Evolutionary conservation across 2,113 vertebrate genomes (phyloP).

Genomic region (Epinephelus fuscoguttatus): DNA sequence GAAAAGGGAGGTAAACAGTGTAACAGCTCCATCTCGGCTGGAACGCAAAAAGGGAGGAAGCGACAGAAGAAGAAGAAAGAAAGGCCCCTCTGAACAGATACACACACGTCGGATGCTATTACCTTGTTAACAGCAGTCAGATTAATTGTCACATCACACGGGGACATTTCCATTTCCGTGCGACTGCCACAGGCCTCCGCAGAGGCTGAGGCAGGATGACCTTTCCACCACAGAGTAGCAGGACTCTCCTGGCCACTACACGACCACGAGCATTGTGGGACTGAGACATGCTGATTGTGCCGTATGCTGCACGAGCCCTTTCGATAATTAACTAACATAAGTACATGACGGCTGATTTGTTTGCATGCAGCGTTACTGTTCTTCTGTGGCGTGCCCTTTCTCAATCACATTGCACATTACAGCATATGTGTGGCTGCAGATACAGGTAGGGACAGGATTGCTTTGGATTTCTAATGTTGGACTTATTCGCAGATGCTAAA

Average conservation of each 20-base stretch:
- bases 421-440: conserved; percentile 24
- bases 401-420: not conserved
- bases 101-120: conserved; percentile 37
- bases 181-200: conserved; percentile 32
- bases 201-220: conserved; percentile 53
- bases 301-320: conserved; percentile 29
- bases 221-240: conserved; percentile 60
- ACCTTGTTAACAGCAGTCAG: conserved; percentile 74
- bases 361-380: conserved; percentile 31
- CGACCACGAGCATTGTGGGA: conserved; percentile 24
- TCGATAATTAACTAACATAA: conserved; percentile 59
- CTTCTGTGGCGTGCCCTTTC: not conserved
- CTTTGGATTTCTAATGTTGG: conserved; percentile 42
- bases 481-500: conserved; percentile 67
- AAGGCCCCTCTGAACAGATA: conserved; percentile 37
- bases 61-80: conserved; percentile 21
- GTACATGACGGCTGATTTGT: conserved; percentile 67
- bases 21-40: conserved; percentile 43
- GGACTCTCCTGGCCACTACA: conserved; percentile 48
- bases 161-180: conserved; percentile 62
- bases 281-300: conserved; percentile 42
- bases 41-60: conserved; percentile 14
- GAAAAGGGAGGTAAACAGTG: conserved; percentile 48
- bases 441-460: not conserved
- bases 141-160: conserved; percentile 70